These are phyloP conservation scores for Taurulus bubalis DNA, from an alignment of 2,113 vertebrate genomes.

Conservation along the genomic window DNA sequence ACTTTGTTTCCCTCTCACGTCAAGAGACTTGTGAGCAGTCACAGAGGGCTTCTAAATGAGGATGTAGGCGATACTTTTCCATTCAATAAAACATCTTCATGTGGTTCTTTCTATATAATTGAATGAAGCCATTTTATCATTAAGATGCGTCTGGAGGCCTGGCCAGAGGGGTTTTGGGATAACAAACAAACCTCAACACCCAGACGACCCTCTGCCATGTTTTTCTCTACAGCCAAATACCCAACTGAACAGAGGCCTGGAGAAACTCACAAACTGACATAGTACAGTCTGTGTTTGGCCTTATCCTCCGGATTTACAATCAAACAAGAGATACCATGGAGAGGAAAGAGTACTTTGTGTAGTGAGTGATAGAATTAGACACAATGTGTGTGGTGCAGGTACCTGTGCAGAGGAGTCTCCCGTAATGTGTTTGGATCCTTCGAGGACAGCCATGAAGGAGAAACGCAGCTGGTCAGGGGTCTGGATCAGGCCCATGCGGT, in stretches of 20 bases:
- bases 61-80: no score
- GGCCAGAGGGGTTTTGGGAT: not conserved
- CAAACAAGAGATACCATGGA: not conserved
- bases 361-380: not conserved
- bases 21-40: no score
- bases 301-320: not conserved
- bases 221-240: not conserved
- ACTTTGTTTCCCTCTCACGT: no score
- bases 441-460: conserved; percentile 97
- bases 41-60: no score
- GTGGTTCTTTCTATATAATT: not conserved
- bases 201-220: no score
- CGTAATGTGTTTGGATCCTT: conserved; percentile 92
- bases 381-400: conserved; percentile 30
- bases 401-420: conserved; percentile 92
- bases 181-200: not conserved
- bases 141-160: not conserved
- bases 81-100: no score
- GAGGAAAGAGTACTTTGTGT: not conserved
- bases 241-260: not conserved
- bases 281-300: not conserved
- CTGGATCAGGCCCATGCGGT: conserved; percentile 98
- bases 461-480: conserved; percentile 98
- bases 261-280: not conserved
- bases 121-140: not conserved